phyloP scores from a whole-genome alignment of 2,113 vertebrate species.

The Ophthalmolycus amberensis region DNA sequence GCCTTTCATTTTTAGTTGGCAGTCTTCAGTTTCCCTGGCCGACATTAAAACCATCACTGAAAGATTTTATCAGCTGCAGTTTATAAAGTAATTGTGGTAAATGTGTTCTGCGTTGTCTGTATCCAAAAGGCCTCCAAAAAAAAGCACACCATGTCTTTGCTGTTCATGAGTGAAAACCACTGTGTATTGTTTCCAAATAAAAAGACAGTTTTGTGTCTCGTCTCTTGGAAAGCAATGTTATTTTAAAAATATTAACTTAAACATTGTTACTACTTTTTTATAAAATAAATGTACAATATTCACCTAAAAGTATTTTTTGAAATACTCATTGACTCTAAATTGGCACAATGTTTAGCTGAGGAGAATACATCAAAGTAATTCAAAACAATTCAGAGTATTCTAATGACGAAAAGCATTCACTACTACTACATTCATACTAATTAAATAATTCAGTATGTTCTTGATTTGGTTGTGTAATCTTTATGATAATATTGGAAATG shows the following conservation, averaged over 20 bases:
- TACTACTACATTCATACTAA: too few relatives aligned
- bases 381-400: background rate
- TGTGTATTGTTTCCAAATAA: conserved; percentile 10
- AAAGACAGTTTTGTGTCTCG: background rate
- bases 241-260: background rate
- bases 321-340: background rate
- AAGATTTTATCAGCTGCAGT: conserved; percentile 34
- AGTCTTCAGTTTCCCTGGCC: background rate
- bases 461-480: too few relatives aligned
- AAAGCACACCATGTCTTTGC: background rate
- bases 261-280: background rate
- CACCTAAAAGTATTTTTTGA: background rate
- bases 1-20: conserved; percentile 18
- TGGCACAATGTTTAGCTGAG: background rate
- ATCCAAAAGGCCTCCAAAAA: background rate
- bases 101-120: background rate
- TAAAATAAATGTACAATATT: background rate
- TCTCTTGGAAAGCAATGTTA: background rate
- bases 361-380: background rate
- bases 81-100: conserved; percentile 17
- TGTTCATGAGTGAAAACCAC: background rate
- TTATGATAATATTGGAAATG: too few relatives aligned
- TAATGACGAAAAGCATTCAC: background rate
- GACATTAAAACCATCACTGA: conserved; percentile 24
- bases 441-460: too few relatives aligned